These are phyloP conservation scores for Clarias pachynema DNA, from an alignment of 2,797 vertebrate genomes.

Conservation along the genomic window DNA sequence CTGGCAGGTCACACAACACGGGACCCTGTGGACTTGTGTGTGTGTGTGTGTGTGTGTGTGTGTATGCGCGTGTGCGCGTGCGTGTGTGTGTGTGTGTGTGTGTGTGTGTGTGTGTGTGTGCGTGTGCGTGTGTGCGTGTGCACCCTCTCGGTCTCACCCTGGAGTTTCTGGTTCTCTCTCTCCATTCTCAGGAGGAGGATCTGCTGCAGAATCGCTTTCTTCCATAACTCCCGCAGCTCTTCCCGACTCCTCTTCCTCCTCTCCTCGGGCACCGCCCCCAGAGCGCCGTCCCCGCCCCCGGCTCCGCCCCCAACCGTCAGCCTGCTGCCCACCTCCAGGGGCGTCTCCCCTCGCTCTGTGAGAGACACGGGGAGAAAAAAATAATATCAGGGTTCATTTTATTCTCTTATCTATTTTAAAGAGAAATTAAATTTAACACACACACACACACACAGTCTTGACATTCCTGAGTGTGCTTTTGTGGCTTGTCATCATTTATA, in stretches of 20 bases:
- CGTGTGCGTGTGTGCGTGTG: neutral
- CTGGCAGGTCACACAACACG: neutral
- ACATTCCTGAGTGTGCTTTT: no score
- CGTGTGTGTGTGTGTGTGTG: neutral
- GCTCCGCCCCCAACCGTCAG: constrained; percentile 75
- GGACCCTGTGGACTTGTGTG: neutral
- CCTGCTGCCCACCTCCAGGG: constrained; percentile 80
- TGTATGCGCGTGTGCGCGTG: no score
- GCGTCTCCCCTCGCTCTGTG: constrained; percentile 80
- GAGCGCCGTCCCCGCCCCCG: constrained; percentile 77
- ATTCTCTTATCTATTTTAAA: neutral
- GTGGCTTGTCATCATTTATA: neutral
- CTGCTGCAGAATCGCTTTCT: constrained; percentile 94
- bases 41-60: neutral
- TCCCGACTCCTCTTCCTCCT: constrained; percentile 75
- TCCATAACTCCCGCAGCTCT: constrained; percentile 92
- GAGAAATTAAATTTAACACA: neutral
- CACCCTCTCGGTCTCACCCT: constrained; percentile 73
- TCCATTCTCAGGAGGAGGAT: constrained; percentile 97
- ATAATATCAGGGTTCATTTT: neutral
- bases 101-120: neutral
- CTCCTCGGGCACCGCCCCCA: constrained; percentile 78
- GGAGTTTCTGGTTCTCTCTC: constrained; percentile 93
- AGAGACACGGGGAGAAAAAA: constrained; percentile 3
- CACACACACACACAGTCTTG: neutral